phyloP scores from a whole-genome alignment of 1,140 invertebrate species.

The Heliconius congener region DNA sequence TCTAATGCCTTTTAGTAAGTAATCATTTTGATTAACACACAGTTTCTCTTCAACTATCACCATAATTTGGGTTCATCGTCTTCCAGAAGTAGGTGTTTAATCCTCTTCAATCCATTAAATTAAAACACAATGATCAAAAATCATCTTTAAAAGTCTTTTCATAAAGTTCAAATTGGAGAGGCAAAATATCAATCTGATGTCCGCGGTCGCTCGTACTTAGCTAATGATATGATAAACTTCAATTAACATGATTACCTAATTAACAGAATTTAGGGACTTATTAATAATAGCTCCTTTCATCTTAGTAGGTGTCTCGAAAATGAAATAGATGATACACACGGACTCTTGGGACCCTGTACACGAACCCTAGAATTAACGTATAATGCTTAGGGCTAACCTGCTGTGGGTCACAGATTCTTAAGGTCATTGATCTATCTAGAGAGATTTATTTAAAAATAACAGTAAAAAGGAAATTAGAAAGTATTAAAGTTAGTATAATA shows the following conservation, averaged over 20 bases:
- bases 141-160: neutral
- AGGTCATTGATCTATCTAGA: too few species aligned
- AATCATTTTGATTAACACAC: too few species aligned
- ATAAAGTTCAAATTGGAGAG: slow-evolving; percentile 10
- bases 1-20: too few species aligned
- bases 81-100: slow-evolving; percentile 16
- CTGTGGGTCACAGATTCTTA: too few species aligned
- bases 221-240: slow-evolving; percentile 36
- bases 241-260: slow-evolving; percentile 38
- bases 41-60: neutral
- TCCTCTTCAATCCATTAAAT: slow-evolving; percentile 20
- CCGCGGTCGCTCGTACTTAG: slow-evolving; percentile 19
- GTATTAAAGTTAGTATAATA: too few species aligned
- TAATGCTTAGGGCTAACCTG: too few species aligned
- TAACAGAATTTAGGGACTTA: slow-evolving; percentile 30
- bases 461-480: too few species aligned
- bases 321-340: slow-evolving; percentile 18
- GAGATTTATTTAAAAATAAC: too few species aligned
- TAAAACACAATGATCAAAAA: neutral
- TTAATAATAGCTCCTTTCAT: slow-evolving; percentile 35
- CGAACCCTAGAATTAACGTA: too few species aligned
- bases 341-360: neutral
- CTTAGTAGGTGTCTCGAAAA: slow-evolving; percentile 14
- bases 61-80: neutral
- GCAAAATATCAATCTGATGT: neutral